These are phyloP conservation scores for Camptogramma bilineatum DNA, from an alignment of 2,888 invertebrate genomes.

Conservation along the genomic window DNA sequence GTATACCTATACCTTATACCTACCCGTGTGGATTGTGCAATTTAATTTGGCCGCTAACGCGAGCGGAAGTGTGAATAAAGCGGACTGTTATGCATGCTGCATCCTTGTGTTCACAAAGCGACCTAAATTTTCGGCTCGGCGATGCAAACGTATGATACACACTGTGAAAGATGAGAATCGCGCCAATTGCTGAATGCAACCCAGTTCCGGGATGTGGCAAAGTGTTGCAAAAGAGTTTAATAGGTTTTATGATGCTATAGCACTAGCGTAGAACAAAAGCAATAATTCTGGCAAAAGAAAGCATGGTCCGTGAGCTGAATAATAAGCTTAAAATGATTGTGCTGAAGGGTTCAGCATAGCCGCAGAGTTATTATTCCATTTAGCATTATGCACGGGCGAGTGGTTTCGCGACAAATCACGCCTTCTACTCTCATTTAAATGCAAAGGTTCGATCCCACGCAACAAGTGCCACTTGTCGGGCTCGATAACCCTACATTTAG, in stretches of 20 bases:
- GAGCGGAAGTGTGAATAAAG: conserved; percentile 60
- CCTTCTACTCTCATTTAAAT: conserved; percentile 62
- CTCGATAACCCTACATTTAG: conserved; percentile 46
- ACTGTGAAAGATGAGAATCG: conserved; percentile 67
- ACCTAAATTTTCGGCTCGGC: conserved; percentile 62
- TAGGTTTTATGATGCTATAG: conserved; percentile 21
- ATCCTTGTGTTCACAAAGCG: conserved; percentile 57
- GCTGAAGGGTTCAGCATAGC: conserved; percentile 7
- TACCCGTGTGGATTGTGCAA: conserved; percentile 39
- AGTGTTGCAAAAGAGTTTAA: conserved; percentile 43
- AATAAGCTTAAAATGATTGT: conserved; percentile 13
- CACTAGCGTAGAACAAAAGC: conserved; percentile 15
- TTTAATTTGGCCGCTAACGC: conserved; percentile 45
- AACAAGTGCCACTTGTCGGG: conserved; percentile 70
- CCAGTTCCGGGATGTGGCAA: conserved; percentile 64
- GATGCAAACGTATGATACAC: conserved; percentile 47
- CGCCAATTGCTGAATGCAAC: conserved; percentile 62
- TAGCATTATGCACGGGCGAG: conserved; percentile 58
- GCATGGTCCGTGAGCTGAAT: conserved; percentile 10
- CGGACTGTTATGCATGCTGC: conserved; percentile 47
- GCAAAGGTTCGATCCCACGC: conserved; percentile 71
- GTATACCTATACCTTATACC: too few species aligned
- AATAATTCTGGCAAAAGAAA: conserved; percentile 17
- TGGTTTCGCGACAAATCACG: conserved; percentile 67
- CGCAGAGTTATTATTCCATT: conserved; percentile 48